Conservation (phyloP, 2,888 invertebrate genomes). For the Halocaridina rubra region DNA sequence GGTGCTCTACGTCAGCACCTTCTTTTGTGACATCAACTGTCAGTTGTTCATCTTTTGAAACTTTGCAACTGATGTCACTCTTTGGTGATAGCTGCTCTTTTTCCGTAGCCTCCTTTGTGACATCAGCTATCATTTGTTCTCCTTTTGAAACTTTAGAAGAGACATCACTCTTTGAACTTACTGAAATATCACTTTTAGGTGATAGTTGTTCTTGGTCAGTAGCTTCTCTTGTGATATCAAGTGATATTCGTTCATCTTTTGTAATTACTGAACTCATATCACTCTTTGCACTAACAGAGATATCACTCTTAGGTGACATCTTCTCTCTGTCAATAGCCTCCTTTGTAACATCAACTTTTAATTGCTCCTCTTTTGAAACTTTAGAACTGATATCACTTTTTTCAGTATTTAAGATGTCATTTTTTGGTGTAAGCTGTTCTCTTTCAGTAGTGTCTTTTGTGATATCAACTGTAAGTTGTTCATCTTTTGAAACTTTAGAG, state of each 20-base stretch:
- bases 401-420: background rate
- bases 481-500: background rate
- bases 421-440: constrained; percentile 19
- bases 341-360: background rate
- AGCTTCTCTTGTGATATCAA: background rate
- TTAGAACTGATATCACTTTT: background rate
- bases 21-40: background rate
- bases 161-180: constrained; percentile 22
- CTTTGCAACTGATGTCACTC: constrained; percentile 24
- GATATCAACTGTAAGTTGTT: background rate
- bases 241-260: background rate
- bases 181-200: background rate
- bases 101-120: background rate
- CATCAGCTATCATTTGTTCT: background rate
- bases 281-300: background rate
- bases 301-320: constrained; percentile 11
- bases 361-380: background rate
- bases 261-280: background rate
- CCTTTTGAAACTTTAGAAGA: background rate
- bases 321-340: background rate
- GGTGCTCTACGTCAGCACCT: background rate
- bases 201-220: background rate
- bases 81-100: constrained; percentile 18
- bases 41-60: background rate
- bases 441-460: constrained; percentile 1